Percentiles rank a stretch among this genome's conserved stretches.
phyloP scores from a whole-genome alignment of 1,140 invertebrate species.

The Dendrolimus kikuchii region DNA sequence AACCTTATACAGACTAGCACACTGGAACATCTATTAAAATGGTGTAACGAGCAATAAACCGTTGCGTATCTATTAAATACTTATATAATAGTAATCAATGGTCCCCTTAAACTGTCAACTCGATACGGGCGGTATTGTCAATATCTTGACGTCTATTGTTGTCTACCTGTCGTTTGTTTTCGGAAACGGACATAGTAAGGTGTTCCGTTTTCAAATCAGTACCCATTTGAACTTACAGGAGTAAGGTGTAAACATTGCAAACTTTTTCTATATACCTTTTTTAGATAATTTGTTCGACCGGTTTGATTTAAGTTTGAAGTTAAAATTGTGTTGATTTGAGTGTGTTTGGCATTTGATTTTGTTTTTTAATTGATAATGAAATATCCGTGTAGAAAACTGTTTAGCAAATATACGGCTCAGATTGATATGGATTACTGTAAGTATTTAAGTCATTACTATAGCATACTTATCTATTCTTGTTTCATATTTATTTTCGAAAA shows the following conservation, averaged over 20 bases:
- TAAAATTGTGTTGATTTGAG: neutral
- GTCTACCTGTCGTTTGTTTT: constrained; percentile 45
- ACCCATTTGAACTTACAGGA: constrained; percentile 44
- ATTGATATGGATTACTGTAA: constrained; percentile 47
- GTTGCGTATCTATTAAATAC: too few relatives aligned
- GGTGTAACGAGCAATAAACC: too few relatives aligned
- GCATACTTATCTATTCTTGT: too few relatives aligned
- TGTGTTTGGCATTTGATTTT: constrained; percentile 9
- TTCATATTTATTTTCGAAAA: too few relatives aligned
- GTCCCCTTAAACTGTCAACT: constrained; percentile 7
- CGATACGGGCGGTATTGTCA: constrained; percentile 19
- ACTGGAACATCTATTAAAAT: too few relatives aligned
- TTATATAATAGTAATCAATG: too few relatives aligned
- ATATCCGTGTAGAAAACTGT: constrained; percentile 41
- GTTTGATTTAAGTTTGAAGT: too few relatives aligned
- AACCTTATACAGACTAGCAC: too few relatives aligned
- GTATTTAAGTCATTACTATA: constrained; percentile 20
- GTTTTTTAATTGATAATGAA: constrained; percentile 37
- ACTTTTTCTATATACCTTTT: neutral
- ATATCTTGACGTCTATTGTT: constrained; percentile 43
- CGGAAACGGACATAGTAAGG: constrained; percentile 59
- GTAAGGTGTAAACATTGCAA: constrained; percentile 38
- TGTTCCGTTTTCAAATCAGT: constrained; percentile 41
- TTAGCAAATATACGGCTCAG: constrained; percentile 28
- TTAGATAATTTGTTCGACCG: constrained; percentile 3